phyloP scores from a whole-genome alignment of 1,140 invertebrate species.

The Bilobella aurantiaca region DNA sequence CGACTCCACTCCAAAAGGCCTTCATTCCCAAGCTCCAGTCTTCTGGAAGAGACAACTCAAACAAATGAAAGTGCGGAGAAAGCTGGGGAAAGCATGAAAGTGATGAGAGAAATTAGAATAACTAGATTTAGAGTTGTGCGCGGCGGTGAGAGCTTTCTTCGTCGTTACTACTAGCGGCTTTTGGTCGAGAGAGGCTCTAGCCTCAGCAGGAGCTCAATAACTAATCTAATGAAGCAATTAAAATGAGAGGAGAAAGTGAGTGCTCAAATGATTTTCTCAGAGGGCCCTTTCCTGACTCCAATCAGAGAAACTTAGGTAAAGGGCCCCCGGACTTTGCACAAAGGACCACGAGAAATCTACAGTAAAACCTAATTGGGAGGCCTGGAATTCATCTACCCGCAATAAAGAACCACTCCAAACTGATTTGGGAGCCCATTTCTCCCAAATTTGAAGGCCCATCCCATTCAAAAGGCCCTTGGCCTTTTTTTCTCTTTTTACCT shows the following conservation, averaged over 20 bases:
- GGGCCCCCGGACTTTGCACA: too few relatives aligned
- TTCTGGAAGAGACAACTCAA: not conserved
- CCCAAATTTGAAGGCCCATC: not conserved
- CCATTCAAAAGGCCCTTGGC: not conserved
- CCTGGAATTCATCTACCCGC: not conserved
- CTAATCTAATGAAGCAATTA: not conserved
- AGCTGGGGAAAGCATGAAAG: not conserved
- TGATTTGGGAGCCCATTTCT: too few relatives aligned
- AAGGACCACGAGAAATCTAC: not conserved
- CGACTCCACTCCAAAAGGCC: not conserved
- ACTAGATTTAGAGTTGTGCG: not conserved
- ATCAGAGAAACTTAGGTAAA: too few relatives aligned
- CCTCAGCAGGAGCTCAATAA: slow-evolving; percentile 2
- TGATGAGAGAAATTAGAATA: not conserved
- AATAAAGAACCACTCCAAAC: not conserved
- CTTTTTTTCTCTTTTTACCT: too few relatives aligned
- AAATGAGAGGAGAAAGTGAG: not conserved
- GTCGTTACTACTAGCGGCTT: not conserved
- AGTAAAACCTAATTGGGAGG: not conserved
- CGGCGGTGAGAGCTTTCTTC: not conserved
- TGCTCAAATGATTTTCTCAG: not conserved
- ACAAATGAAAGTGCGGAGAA: not conserved
- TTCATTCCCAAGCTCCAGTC: not conserved
- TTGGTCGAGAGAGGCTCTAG: not conserved
- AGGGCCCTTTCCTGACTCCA: not conserved